Evolutionary conservation across 2,113 vertebrate species (phyloP).

Genomic region (Petaurus breviceps): DNA sequence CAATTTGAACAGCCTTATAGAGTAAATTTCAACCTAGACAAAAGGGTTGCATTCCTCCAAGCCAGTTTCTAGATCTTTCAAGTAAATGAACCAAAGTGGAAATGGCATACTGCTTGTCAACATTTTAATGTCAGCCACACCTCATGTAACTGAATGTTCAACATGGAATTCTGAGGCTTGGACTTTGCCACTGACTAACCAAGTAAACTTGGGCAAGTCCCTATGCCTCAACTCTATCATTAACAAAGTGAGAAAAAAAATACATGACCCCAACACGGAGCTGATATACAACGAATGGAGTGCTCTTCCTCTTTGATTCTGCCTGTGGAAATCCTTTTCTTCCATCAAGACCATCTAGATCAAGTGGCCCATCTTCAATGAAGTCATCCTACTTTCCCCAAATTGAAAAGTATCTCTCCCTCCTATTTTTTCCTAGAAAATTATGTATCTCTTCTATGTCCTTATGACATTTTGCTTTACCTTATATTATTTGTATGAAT

Average conservation of each 20-base stretch:
- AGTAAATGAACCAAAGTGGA: constrained; percentile 34
- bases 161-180: neutral
- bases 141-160: neutral
- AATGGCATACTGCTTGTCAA: constrained; percentile 14
- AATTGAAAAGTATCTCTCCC: neutral
- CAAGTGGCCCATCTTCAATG: neutral
- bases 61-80: constrained; percentile 43
- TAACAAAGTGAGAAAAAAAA: neutral
- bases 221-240: neutral
- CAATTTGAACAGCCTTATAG: neutral
- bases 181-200: neutral
- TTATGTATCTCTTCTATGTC: neutral
- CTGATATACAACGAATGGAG: neutral
- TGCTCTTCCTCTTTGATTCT: neutral
- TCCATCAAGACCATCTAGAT: neutral
- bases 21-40: neutral
- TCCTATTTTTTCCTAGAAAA: neutral
- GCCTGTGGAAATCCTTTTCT: neutral
- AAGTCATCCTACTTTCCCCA: neutral
- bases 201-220: constrained; percentile 26
- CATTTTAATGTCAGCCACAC: neutral
- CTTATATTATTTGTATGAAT: neutral
- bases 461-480: neutral
- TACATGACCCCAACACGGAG: neutral
- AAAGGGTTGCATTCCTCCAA: neutral